Conservation (phyloP, 2,888 invertebrate genomes). For the Agrochola lychnidis region DNA sequence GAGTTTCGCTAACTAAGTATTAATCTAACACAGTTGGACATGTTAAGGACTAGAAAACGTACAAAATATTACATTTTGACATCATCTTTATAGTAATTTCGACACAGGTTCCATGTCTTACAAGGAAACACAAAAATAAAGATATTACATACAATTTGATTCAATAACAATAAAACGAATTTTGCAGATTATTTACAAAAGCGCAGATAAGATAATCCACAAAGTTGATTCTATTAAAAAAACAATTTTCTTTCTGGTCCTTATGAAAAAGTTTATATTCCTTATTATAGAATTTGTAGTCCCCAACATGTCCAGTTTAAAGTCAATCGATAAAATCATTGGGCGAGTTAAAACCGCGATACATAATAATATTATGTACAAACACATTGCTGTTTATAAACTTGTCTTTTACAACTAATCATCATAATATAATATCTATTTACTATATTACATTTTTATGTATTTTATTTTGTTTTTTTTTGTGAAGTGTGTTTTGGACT, state of each 20-base stretch:
- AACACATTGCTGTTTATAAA: constrained; percentile 55
- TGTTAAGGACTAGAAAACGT: constrained; percentile 39
- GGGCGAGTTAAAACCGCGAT: constrained; percentile 49
- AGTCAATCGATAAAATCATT: constrained; percentile 64
- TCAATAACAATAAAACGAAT: constrained; percentile 49
- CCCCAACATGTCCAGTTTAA: constrained; percentile 51
- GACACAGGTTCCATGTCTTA: background rate
- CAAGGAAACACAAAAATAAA: constrained; percentile 10
- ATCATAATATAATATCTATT: constrained; percentile 53
- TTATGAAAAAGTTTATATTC: background rate
- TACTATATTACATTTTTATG: constrained; percentile 59
- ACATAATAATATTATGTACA: constrained; percentile 68
- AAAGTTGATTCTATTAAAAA: constrained; percentile 49
- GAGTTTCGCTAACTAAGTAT: constrained; percentile 41
- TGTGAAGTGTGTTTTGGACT: constrained; percentile 42
- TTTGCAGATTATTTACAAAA: constrained; percentile 45
- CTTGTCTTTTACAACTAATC: constrained; percentile 63
- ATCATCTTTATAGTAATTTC: background rate
- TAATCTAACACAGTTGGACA: constrained; percentile 49
- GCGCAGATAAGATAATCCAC: constrained; percentile 10
- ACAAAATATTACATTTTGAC: background rate
- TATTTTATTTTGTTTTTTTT: constrained; percentile 42
- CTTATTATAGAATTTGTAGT: constrained; percentile 35
- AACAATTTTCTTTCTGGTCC: background rate
- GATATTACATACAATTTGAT: constrained; percentile 9